phyloP scores from a whole-genome alignment of 2,113 vertebrate genomes.

The Silurus meridionalis region DNA sequence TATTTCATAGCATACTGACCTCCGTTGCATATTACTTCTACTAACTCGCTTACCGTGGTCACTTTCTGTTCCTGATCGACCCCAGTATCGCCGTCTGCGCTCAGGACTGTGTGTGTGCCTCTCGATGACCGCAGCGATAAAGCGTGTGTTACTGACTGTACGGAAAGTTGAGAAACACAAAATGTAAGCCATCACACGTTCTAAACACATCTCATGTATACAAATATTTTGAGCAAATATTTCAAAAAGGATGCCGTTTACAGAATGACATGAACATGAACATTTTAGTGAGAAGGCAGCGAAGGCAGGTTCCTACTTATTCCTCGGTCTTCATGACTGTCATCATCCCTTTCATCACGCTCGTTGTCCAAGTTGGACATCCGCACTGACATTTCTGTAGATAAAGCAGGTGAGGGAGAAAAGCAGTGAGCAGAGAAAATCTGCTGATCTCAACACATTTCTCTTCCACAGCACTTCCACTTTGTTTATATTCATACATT shows the following conservation, averaged over 20 bases:
- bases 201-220: neutral
- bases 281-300: neutral
- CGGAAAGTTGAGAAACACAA: conserved; percentile 42
- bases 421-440: neutral
- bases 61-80: conserved; percentile 93
- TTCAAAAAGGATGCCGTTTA: neutral
- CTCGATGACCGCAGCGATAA: conserved; percentile 96
- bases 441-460: neutral
- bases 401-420: neutral
- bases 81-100: conserved; percentile 93
- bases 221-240: neutral
- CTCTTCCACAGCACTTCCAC: neutral
- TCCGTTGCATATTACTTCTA: neutral
- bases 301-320: conserved; percentile 82
- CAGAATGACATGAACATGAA: neutral
- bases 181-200: neutral
- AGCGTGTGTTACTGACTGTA: conserved; percentile 94
- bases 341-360: conserved; percentile 92
- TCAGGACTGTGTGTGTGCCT: conserved; percentile 95
- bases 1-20: neutral
- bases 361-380: conserved; percentile 99
- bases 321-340: conserved; percentile 94
- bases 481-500: neutral
- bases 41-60: conserved; percentile 85
- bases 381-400: conserved; percentile 94